These are phyloP conservation scores for Lutjanus campechanus DNA, from an alignment of 2,797 vertebrate genomes.

Conservation along the genomic window DNA sequence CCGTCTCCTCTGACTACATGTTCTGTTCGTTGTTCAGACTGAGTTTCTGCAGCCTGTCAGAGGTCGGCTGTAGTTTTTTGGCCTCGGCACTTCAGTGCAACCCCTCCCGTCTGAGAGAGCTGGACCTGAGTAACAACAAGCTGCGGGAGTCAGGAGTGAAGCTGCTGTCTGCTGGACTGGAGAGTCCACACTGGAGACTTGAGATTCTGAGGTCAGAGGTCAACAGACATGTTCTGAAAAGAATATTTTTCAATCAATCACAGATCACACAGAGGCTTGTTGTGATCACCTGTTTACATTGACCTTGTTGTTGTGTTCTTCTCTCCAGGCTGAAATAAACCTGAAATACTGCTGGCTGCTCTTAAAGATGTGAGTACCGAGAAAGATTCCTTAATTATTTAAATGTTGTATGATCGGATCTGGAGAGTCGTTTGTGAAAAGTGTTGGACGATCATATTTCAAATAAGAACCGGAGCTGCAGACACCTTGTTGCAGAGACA, in stretches of 20 bases:
- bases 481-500: too few relatives aligned
- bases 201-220: not conserved
- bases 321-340: not conserved
- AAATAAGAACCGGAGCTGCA: too few relatives aligned
- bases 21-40: not conserved
- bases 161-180: not conserved
- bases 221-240: too few relatives aligned
- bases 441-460: too few relatives aligned
- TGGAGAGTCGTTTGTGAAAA: too few relatives aligned
- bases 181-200: not conserved
- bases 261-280: not conserved
- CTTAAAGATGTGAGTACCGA: not conserved
- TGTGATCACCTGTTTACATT: not conserved
- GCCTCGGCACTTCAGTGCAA: not conserved
- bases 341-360: too few relatives aligned
- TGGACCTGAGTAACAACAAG: not conserved
- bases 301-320: not conserved
- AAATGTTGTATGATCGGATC: too few relatives aligned
- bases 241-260: not conserved
- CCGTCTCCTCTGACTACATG: not conserved
- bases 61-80: not conserved
- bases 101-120: not conserved
- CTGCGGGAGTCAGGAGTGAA: not conserved
- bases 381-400: too few relatives aligned
- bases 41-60: constrained; percentile 1